These are phyloP conservation scores for Protonibea diacanthus DNA, from an alignment of 2,797 vertebrate genomes.

Conservation along the genomic window DNA sequence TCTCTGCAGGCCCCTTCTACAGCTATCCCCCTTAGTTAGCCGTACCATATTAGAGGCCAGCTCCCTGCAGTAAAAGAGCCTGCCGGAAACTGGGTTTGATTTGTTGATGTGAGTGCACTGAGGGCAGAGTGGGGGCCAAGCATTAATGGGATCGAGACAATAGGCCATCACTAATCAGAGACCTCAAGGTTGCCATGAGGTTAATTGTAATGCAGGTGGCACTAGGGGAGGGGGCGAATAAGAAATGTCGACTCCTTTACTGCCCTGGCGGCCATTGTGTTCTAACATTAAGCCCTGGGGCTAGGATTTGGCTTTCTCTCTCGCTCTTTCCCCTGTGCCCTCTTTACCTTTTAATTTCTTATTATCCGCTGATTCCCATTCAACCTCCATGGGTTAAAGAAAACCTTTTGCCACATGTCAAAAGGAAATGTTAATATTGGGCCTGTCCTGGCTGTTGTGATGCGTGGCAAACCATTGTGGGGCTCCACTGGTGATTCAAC, in stretches of 20 bases:
- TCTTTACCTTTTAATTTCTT: slow-evolving; percentile 90
- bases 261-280: slow-evolving; percentile 89
- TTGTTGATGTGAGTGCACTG: slow-evolving; percentile 89
- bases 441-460: slow-evolving; percentile 86
- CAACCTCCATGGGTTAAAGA: slow-evolving; percentile 82
- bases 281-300: slow-evolving; percentile 91
- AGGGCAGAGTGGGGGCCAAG: slow-evolving; percentile 89
- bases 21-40: slow-evolving; percentile 63
- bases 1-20: slow-evolving; percentile 73
- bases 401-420: slow-evolving; percentile 83
- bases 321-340: slow-evolving; percentile 80
- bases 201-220: slow-evolving; percentile 96
- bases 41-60: slow-evolving; percentile 81
- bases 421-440: slow-evolving; percentile 89
- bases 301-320: slow-evolving; percentile 87
- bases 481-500: slow-evolving; percentile 72
- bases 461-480: slow-evolving; percentile 79
- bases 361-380: slow-evolving; percentile 87
- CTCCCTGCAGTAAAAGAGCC: slow-evolving; percentile 83
- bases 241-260: slow-evolving; percentile 93
- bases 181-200: slow-evolving; percentile 94
- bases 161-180: slow-evolving; percentile 96
- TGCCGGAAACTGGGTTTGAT: slow-evolving; percentile 90
- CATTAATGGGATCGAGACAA: slow-evolving; percentile 93
- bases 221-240: slow-evolving; percentile 84